phyloP scores from a whole-genome alignment of 35 echinoderm and acorn worm genomes.

The Anneissia japonica region DNA sequence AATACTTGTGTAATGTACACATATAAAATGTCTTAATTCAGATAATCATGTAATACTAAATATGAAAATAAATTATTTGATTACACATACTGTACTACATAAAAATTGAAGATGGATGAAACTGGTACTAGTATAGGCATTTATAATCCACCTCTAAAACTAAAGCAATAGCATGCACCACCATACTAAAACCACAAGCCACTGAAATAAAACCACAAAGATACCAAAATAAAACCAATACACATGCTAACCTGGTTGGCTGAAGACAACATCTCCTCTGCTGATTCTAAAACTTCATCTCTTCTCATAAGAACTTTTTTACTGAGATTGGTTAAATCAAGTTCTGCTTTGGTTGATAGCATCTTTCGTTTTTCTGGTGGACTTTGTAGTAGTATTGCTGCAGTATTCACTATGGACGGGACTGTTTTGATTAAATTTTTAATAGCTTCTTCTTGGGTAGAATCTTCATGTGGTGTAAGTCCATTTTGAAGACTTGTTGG shows the following conservation, averaged over 20 bases:
- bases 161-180: too few relatives aligned
- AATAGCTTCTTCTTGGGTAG: constrained; percentile 1
- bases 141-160: too few relatives aligned
- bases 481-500: neutral
- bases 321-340: constrained; percentile 78
- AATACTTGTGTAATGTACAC: too few relatives aligned
- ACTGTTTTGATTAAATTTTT: neutral
- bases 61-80: too few relatives aligned
- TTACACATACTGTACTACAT: too few relatives aligned
- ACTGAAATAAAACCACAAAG: too few relatives aligned
- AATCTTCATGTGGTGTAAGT: constrained; percentile 5
- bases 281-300: constrained; percentile 83
- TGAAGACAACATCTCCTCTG: constrained; percentile 88
- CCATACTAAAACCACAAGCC: too few relatives aligned
- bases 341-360: neutral
- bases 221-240: too few relatives aligned
- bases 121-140: too few relatives aligned
- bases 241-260: constrained; percentile 82
- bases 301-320: constrained; percentile 91
- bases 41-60: too few relatives aligned
- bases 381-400: neutral
- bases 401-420: neutral
- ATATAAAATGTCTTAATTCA: too few relatives aligned
- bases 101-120: too few relatives aligned
- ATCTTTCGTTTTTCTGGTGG: neutral